Conservation (phyloP, 2,888 invertebrate species). For the Boloria euphrosyne region DNA sequence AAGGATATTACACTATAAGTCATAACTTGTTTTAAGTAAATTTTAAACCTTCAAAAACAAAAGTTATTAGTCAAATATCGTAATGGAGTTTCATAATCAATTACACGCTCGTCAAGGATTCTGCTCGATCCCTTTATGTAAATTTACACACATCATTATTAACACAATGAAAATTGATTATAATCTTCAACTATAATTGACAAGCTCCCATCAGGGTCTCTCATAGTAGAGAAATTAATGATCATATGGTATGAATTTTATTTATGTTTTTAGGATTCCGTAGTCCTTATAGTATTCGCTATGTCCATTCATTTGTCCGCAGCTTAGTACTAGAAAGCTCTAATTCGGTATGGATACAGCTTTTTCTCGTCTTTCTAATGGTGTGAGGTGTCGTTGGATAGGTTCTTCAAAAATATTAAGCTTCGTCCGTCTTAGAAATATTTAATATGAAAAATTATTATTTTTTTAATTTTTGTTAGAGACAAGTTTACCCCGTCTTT, state of each 20-base stretch:
- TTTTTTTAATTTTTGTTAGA: too few species aligned
- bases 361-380: too few species aligned
- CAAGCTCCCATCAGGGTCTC: slow-evolving; percentile 30
- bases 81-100: slow-evolving; percentile 30
- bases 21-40: background rate
- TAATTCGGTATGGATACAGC: too few species aligned
- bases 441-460: too few species aligned
- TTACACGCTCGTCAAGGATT: slow-evolving; percentile 32
- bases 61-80: slow-evolving; percentile 4
- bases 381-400: too few species aligned
- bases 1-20: background rate
- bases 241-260: background rate
- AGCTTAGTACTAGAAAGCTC: too few species aligned
- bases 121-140: slow-evolving; percentile 33
- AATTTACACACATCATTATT: slow-evolving; percentile 37
- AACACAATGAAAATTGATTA: slow-evolving; percentile 38
- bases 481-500: too few species aligned
- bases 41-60: background rate
- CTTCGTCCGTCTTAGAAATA: too few species aligned
- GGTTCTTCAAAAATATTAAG: too few species aligned
- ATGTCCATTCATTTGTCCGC: too few species aligned
- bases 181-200: slow-evolving; percentile 38
- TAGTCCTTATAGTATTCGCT: too few species aligned
- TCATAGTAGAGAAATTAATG: background rate
- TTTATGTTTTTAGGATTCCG: too few species aligned